Evolutionary conservation across 2,113 vertebrate genomes (phyloP).

Genomic region (Mellivora capensis): DNA sequence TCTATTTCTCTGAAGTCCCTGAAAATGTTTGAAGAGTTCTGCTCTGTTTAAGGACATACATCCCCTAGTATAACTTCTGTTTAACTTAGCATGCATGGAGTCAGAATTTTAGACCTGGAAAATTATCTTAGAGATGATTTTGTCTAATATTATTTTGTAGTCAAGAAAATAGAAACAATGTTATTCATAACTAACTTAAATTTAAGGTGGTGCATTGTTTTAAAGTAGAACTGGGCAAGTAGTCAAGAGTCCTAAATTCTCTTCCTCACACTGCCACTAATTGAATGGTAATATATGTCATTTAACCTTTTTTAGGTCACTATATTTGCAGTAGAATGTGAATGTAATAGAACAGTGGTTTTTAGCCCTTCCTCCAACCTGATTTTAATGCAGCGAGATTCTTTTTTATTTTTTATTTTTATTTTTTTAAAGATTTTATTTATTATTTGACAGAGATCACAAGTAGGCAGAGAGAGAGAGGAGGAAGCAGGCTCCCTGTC

Average conservation of each 20-base stretch:
- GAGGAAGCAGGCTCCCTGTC: too few species aligned
- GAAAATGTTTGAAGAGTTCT: slow-evolving; percentile 15
- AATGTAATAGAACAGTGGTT: neutral
- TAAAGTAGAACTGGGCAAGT: slow-evolving; percentile 8
- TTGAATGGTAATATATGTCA: neutral
- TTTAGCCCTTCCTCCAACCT: neutral
- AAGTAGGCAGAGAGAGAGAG: too few species aligned
- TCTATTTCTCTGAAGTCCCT: slow-evolving; percentile 1
- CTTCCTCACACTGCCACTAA: neutral
- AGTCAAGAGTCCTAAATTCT: slow-evolving; percentile 1
- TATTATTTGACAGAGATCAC: too few species aligned
- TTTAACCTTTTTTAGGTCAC: neutral
- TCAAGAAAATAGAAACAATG: neutral
- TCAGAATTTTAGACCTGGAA: slow-evolving; percentile 39
- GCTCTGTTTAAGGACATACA: neutral
- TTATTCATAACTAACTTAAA: slow-evolving; percentile 29
- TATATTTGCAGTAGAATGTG: neutral
- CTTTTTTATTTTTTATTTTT: too few species aligned
- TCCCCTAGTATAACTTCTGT: neutral
- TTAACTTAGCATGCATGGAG: neutral
- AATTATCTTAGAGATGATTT: slow-evolving; percentile 23
- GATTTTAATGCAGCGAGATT: neutral
- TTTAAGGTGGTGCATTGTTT: slow-evolving; percentile 14
- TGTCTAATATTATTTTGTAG: slow-evolving; percentile 9
- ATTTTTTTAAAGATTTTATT: too few species aligned